These are phyloP conservation scores for Aldrovandia affinis DNA, from an alignment of 2,797 vertebrate genomes.

Conservation along the genomic window DNA sequence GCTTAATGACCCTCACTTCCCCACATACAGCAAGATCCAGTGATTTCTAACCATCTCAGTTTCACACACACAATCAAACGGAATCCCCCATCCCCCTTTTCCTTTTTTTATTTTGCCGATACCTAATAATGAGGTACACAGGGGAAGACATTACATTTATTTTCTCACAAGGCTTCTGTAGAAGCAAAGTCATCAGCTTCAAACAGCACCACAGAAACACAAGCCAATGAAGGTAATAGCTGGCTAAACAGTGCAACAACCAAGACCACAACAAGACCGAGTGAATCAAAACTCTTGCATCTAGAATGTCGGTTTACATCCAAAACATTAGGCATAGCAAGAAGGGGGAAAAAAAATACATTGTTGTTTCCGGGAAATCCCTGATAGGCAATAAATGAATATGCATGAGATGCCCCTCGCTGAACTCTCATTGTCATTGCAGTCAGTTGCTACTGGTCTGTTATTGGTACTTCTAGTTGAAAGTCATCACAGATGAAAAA, in stretches of 20 bases:
- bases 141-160: neutral
- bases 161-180: neutral
- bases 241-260: neutral
- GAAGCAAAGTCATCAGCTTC: neutral
- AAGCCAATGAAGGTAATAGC: neutral
- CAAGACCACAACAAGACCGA: neutral
- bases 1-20: constrained; percentile 8
- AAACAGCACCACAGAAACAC: neutral
- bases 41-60: constrained; percentile 31
- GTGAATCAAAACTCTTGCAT: neutral
- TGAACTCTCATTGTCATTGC: constrained; percentile 5
- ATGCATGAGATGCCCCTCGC: neutral
- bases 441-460: neutral
- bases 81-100: neutral
- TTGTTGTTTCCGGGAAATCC: neutral
- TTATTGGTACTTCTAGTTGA: neutral
- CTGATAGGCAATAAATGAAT: neutral
- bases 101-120: neutral
- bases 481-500: constrained; percentile 7
- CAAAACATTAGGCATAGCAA: neutral
- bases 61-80: neutral
- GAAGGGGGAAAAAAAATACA: neutral
- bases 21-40: constrained; percentile 15
- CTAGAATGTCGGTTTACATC: neutral
- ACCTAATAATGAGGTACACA: neutral